These are phyloP conservation scores for Tonatia bakeri DNA, from an alignment of 2,113 vertebrate species.

Conservation along the genomic window DNA sequence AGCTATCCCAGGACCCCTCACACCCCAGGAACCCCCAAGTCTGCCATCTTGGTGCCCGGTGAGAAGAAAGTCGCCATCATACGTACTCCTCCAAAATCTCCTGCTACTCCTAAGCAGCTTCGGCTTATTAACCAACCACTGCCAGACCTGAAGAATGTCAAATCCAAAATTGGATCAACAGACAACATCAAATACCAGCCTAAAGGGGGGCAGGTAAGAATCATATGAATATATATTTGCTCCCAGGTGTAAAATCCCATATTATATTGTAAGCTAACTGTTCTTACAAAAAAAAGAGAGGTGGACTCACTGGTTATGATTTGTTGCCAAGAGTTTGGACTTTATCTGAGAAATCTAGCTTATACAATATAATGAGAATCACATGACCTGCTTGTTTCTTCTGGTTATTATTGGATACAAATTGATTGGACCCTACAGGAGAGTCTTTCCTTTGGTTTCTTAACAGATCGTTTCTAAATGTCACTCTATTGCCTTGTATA, in stretches of 20 bases:
- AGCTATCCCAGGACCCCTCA: conserved; percentile 92
- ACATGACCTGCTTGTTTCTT: background rate
- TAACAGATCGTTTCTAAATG: background rate
- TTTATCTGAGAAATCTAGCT: background rate
- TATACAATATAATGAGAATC: background rate
- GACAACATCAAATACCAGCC: conserved; percentile 94
- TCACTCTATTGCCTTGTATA: background rate
- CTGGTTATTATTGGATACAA: background rate
- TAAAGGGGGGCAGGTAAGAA: conserved; percentile 93
- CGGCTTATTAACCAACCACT: conserved; percentile 93
- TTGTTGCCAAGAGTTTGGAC: background rate
- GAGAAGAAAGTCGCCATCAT: conserved; percentile 98
- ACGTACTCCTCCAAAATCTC: conserved; percentile 95
- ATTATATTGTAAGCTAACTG: background rate
- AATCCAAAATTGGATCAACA: conserved; percentile 95
- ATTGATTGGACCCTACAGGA: background rate
- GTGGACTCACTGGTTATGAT: background rate
- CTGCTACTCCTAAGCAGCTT: conserved; percentile 91
- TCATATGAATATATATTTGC: background rate
- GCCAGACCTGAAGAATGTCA: conserved; percentile 94
- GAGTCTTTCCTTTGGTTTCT: background rate
- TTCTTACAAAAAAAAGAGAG: background rate
- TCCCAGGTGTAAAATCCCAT: background rate
- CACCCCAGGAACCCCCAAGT: conserved; percentile 94
- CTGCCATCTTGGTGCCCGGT: conserved; percentile 90